Base-by-base conservation (phyloP, 2,113 vertebrate genomes). In the Pithys albifrons region DNA sequence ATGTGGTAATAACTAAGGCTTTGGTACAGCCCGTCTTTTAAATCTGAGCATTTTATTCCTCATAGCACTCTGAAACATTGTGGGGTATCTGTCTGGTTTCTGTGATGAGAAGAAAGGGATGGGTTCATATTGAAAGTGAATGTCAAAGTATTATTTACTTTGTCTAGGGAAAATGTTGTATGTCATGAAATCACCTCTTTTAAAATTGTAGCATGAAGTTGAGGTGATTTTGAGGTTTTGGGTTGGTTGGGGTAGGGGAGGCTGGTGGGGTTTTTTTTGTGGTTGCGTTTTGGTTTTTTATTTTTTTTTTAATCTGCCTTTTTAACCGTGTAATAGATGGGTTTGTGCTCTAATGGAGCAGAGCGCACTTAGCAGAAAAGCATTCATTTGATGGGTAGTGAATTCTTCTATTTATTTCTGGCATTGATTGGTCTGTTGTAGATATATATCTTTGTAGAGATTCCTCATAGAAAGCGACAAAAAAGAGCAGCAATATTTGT, bases 221-320 rank as follows among this genome's bases (percentile, higher is more conserved):
- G 17, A 7, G 4, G 29, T 52, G 10, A 9, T 57, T 71, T 31
- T 12, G 48, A 55, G 4, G 2, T 37, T 79, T 88, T 45, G 28
- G 2, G 2, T 45, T 74, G 10, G 17, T 45, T 29, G 11, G 2
- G 4, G 6, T 6, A 7, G 4, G 4, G 12, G 39, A 29, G 28
- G 7, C 51, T 14, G 41, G 39, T 10, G 10, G 7, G 37, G 7
- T 37, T 35, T 12, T 15, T 19, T 19, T 28, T 41, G 5, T 12
- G 23, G 41, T 43, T 43, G 41, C 41, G 6, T 43, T 27, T 33
- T 2, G 12, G 0, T 49, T 3, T 41, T 5, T 66, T 37, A 5
- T 23, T 35, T 18, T 31, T 14, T 28, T 70, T 62, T 58, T 6
- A 20, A 41, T 69, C 20, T 46, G 4, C 19, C 31, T 61, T 67